Base-by-base conservation (phyloP, 2,113 vertebrate species). In the Neolamprologus caudopunctatus region DNA sequence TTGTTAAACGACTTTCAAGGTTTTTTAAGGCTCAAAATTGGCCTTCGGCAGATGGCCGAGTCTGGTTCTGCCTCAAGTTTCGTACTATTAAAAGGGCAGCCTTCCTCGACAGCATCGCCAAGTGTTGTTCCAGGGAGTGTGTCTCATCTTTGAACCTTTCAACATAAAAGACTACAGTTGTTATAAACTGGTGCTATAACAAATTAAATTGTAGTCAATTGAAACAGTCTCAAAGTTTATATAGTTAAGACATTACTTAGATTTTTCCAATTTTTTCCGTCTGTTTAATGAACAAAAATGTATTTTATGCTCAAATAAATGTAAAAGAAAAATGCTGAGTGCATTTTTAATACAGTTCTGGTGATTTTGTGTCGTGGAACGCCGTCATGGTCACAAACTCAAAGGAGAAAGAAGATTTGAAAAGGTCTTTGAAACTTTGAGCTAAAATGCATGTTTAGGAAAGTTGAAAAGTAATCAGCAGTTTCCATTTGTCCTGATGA, bases 231-330 rank as follows among this genome's bases (percentile, higher is more conserved):
- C 17, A 63, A 5, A 8, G 24, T 26, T 78, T 19, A 3, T 5
- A 50, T 5, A 28, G 42, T 47, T 75, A 28, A 73, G 40, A 17
- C 9, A 47, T 2, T 73, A 10, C 21, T 73, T 3, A 26, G 8
- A 17, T 45, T 17, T 45, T 73, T 45, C 0, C 8, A 26, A 10
- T 16, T 45, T 45, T 26, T 73, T 45, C 13, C 0, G 0, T 16
- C 8, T 16, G 13, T 73, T 45, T 45, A 26, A 47, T 26, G 3
- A 28, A 7, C 3, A 45, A 73, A 17, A 19, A 75, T 75, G 2
- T 47, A 47, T 47, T 45, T 26, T 17, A 17, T 47, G 2, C 8
- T 73, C 4, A 16, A 47, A 16, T 75, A 75, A 47, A 28, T 47
- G 40, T 47, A 4, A 73, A 75, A 47, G 17, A 35, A 28, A 28